These are phyloP conservation scores for Araneus ventricosus DNA, from an alignment of 1,140 invertebrate species.

Conservation along the genomic window DNA sequence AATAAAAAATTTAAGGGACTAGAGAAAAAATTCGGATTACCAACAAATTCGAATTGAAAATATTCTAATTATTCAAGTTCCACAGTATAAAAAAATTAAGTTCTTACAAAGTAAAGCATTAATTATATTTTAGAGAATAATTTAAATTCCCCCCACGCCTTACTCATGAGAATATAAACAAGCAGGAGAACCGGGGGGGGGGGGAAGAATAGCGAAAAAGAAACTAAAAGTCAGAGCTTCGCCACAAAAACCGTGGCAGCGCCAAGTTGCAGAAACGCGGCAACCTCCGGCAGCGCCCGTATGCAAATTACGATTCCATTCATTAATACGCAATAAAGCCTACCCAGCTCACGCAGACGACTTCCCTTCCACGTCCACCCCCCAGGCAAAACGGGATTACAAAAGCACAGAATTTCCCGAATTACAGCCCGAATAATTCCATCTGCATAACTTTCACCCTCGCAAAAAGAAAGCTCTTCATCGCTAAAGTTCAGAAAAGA, in stretches of 20 bases:
- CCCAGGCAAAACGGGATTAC: background rate
- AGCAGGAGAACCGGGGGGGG: too few relatives aligned
- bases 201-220: background rate
- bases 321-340: conserved; percentile 66
- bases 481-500: background rate
- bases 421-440: conserved; percentile 55
- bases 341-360: background rate
- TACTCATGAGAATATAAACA: too few relatives aligned
- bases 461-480: background rate
- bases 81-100: too few relatives aligned
- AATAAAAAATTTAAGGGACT: too few relatives aligned
- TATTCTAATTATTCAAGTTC: too few relatives aligned
- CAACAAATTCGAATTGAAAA: too few relatives aligned
- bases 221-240: background rate
- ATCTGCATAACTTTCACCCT: background rate
- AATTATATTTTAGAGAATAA: too few relatives aligned
- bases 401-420: conserved; percentile 54
- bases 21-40: too few relatives aligned
- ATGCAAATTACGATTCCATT: conserved; percentile 64
- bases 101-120: too few relatives aligned
- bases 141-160: too few relatives aligned
- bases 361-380: background rate
- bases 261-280: conserved; percentile 22
- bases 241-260: background rate
- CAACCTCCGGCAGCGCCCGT: conserved; percentile 14